Percentiles rank a stretch among this genome's conserved stretches.
phyloP scores from a whole-genome alignment of 2,888 invertebrate species.

The Tetranychus piercei region DNA sequence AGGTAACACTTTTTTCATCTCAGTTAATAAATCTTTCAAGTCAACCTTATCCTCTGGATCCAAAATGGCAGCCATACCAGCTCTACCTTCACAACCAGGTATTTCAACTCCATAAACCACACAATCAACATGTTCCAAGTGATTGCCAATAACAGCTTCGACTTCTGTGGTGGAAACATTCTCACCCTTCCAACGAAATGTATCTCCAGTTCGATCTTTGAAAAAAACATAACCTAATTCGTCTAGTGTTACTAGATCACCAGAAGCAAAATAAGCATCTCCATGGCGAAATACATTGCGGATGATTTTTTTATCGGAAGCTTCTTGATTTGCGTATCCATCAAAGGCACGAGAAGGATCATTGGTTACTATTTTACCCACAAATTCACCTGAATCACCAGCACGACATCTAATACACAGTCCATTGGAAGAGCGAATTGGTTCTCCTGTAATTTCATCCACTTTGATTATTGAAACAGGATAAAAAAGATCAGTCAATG shows the following conservation, averaged over 20 bases:
- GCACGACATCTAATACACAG: conserved; percentile 64
- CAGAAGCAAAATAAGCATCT: conserved; percentile 67
- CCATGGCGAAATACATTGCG: conserved; percentile 67
- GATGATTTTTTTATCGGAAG: conserved; percentile 78
- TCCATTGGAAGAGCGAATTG: conserved; percentile 58
- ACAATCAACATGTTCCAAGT: conserved; percentile 32
- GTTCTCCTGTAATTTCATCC: conserved; percentile 57
- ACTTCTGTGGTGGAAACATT: conserved; percentile 96
- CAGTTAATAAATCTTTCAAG: conserved; percentile 27
- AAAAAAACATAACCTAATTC: conserved; percentile 83
- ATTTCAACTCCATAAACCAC: conserved; percentile 87
- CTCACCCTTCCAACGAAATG: conserved; percentile 58
- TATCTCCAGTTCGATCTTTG: conserved; percentile 87
- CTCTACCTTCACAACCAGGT: conserved; percentile 36
- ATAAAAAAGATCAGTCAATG: conserved; percentile 20
- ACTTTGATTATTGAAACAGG: conserved; percentile 51
- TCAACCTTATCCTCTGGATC: conserved; percentile 29
- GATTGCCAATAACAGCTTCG: conserved; percentile 48
- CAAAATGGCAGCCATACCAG: conserved; percentile 41
- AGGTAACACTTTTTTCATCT: conserved; percentile 33
- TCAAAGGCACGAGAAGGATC: conserved; percentile 80
- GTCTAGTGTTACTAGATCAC: conserved; percentile 69
- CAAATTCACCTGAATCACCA: conserved; percentile 82
- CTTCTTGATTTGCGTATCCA: conserved; percentile 67
- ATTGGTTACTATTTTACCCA: conserved; percentile 73